Evolutionary conservation across 2,113 vertebrate genomes (phyloP).

Genomic region (Chloropsis hardwickii): DNA sequence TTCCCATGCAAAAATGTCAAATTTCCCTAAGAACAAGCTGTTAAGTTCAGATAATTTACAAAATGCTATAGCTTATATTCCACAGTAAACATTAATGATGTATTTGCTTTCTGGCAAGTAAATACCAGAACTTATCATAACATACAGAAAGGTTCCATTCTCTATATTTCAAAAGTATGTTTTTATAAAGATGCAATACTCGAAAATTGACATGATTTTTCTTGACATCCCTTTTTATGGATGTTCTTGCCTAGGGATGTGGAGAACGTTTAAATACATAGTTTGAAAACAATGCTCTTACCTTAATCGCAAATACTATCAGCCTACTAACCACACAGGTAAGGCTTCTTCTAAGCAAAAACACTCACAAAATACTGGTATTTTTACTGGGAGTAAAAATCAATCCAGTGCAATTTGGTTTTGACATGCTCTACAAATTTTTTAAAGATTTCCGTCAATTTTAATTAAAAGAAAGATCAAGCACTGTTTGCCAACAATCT

Average conservation of each 20-base stretch:
- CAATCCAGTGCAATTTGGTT: background rate
- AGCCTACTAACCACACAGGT: conserved; percentile 40
- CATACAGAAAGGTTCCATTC: background rate
- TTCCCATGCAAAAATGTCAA: background rate
- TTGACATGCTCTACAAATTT: background rate
- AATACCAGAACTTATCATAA: background rate
- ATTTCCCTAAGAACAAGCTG: background rate
- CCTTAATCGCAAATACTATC: conserved; percentile 30
- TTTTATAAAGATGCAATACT: background rate
- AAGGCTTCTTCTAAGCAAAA: background rate
- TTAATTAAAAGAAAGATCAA: background rate
- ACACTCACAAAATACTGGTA: background rate
- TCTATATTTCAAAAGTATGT: background rate
- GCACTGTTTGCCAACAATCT: background rate
- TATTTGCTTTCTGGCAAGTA: background rate
- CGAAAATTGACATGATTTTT: background rate
- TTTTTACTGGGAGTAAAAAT: background rate
- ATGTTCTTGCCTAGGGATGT: conserved; percentile 46
- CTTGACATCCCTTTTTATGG: background rate
- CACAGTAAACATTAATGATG: background rate
- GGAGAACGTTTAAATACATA: conserved; percentile 34
- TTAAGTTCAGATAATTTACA: background rate
- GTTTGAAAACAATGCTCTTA: conserved; percentile 20
- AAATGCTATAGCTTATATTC: background rate
- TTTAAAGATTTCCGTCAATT: background rate